Conservation (phyloP, 1,140 invertebrate species). For the Polypedilum pembai region DNA sequence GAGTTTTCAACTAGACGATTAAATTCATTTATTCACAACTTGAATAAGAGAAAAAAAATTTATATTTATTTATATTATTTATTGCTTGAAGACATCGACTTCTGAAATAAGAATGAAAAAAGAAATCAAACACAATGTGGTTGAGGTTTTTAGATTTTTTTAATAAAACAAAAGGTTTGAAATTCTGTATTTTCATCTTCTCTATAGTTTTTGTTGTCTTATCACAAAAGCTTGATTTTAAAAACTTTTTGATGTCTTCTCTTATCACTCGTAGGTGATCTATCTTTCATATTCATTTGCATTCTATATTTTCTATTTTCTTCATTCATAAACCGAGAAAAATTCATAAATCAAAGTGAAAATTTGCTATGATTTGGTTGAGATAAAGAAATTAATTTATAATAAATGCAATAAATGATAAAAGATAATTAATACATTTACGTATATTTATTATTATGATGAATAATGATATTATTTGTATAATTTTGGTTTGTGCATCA, state of each 20-base stretch:
- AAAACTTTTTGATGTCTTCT: neutral
- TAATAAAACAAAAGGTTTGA: slow-evolving; percentile 14
- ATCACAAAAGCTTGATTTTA: slow-evolving; percentile 19
- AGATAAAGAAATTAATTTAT: too few relatives aligned
- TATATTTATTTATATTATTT: too few relatives aligned
- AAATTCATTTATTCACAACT: too few relatives aligned
- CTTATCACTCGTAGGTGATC: neutral
- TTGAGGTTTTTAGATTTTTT: slow-evolving; percentile 19
- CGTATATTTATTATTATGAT: neutral
- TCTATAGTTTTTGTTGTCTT: slow-evolving; percentile 10
- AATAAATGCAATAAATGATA: too few relatives aligned
- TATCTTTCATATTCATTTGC: neutral
- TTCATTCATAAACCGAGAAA: neutral
- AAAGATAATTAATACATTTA: too few relatives aligned
- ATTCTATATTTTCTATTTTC: neutral
- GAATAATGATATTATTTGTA: slow-evolving; percentile 6
- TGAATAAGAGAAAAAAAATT: too few relatives aligned
- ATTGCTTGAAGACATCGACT: too few relatives aligned
- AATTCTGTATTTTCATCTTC: slow-evolving; percentile 19
- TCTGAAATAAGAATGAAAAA: too few relatives aligned
- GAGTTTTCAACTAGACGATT: too few relatives aligned
- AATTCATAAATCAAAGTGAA: neutral
- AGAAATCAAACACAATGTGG: too few relatives aligned
- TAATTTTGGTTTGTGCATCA: neutral
- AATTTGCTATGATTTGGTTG: neutral